These are phyloP conservation scores for Eulacestoma nigropectus DNA, from an alignment of 2,113 vertebrate genomes.

Conservation along the genomic window DNA sequence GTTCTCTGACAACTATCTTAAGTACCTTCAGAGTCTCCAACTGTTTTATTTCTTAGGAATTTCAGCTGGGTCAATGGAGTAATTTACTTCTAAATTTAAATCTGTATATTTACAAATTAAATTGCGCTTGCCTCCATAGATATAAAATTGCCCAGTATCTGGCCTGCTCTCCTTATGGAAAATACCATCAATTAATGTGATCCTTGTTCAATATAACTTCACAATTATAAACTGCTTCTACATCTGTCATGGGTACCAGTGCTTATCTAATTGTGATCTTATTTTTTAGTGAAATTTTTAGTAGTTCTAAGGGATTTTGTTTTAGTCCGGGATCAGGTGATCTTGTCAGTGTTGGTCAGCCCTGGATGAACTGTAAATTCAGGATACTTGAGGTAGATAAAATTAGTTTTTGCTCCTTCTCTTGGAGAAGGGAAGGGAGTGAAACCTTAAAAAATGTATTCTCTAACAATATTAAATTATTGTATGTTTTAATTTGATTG, in stretches of 20 bases:
- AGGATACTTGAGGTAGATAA: background rate
- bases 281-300: background rate
- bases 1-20: background rate
- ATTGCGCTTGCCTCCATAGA: background rate
- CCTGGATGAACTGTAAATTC: background rate
- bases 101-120: background rate
- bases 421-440: background rate
- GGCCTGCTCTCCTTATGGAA: background rate
- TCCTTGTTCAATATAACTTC: background rate
- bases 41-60: background rate
- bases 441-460: background rate
- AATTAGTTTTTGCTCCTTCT: background rate
- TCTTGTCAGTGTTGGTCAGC: background rate
- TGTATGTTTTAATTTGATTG: background rate
- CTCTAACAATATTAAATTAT: background rate
- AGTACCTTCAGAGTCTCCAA: background rate
- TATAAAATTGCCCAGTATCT: background rate
- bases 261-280: background rate
- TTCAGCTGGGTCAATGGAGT: background rate
- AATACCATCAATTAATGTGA: background rate
- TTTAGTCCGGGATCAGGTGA: background rate
- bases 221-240: background rate
- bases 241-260: background rate
- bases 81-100: background rate
- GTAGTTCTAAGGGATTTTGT: background rate